Conservation (phyloP, 2,888 invertebrate genomes). For the Exocentrus adspersus region DNA sequence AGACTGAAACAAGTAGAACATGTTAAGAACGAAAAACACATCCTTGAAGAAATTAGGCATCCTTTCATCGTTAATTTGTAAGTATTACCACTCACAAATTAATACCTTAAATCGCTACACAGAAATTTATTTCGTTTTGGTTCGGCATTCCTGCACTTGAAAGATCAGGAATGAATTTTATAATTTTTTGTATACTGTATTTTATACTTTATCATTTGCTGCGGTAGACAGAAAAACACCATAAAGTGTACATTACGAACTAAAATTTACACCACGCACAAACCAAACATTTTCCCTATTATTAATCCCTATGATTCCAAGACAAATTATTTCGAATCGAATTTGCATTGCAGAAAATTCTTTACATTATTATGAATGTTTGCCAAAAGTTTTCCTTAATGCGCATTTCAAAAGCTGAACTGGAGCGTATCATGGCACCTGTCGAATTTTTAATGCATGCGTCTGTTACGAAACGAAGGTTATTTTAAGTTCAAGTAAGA, state of each 20-base stretch:
- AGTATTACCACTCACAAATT: too few species aligned
- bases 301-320: too few species aligned
- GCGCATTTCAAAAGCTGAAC: background rate
- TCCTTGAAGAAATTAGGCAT: slow-evolving; percentile 89
- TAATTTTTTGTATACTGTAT: too few species aligned
- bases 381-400: slow-evolving; percentile 11
- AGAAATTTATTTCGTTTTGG: too few species aligned
- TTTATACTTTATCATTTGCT: too few species aligned
- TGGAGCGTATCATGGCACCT: slow-evolving; percentile 10
- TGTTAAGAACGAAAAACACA: slow-evolving; percentile 96
- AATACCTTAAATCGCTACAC: too few species aligned
- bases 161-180: too few species aligned
- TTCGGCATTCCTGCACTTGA: too few species aligned
- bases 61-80: slow-evolving; percentile 96
- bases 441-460: slow-evolving; percentile 9
- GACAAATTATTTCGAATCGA: slow-evolving; percentile 7
- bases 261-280: too few species aligned
- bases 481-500: background rate
- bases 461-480: slow-evolving; percentile 8
- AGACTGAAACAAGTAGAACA: slow-evolving; percentile 96
- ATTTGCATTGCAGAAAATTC: slow-evolving; percentile 10
- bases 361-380: background rate
- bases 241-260: too few species aligned
- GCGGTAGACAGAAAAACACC: too few species aligned
- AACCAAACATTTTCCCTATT: too few species aligned